Evolutionary conservation across 1,140 invertebrate genomes (phyloP).

Genomic region (Seison nebaliae): DNA sequence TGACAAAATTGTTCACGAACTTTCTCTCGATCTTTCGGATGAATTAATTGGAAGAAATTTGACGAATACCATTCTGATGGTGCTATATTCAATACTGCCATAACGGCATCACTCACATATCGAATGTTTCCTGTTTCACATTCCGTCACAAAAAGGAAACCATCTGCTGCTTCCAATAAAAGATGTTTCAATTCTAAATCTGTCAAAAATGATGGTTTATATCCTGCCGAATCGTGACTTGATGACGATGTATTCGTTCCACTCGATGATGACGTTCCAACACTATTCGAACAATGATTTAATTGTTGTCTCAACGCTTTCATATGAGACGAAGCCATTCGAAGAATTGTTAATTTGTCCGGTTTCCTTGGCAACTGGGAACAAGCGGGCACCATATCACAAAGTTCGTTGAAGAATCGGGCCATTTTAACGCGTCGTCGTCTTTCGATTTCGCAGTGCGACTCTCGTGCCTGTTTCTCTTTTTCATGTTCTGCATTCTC

Average conservation of each 20-base stretch:
- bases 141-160: constrained; percentile 88
- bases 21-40: constrained; percentile 92
- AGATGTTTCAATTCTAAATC: constrained; percentile 96
- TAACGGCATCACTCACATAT: constrained; percentile 91
- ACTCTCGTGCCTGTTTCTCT: constrained; percentile 40
- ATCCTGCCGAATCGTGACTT: constrained; percentile 21
- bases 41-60: constrained; percentile 45
- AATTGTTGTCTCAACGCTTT: constrained; percentile 55
- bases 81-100: constrained; percentile 78
- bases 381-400: constrained; percentile 97
- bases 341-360: constrained; percentile 89
- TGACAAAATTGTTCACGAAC: constrained; percentile 74
- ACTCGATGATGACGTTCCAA: neutral
- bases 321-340: constrained; percentile 99
- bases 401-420: constrained; percentile 93
- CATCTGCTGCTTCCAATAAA: constrained; percentile 91
- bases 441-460: constrained; percentile 97
- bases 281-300: neutral
- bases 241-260: neutral
- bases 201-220: constrained; percentile 90
- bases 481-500: too few species aligned
- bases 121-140: constrained; percentile 87
- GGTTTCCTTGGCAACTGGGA: constrained; percentile 82
- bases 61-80: constrained; percentile 33
- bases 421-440: constrained; percentile 97